phyloP scores from a whole-genome alignment of 2,797 vertebrate genomes.

The Coregonus sp. region DNA sequence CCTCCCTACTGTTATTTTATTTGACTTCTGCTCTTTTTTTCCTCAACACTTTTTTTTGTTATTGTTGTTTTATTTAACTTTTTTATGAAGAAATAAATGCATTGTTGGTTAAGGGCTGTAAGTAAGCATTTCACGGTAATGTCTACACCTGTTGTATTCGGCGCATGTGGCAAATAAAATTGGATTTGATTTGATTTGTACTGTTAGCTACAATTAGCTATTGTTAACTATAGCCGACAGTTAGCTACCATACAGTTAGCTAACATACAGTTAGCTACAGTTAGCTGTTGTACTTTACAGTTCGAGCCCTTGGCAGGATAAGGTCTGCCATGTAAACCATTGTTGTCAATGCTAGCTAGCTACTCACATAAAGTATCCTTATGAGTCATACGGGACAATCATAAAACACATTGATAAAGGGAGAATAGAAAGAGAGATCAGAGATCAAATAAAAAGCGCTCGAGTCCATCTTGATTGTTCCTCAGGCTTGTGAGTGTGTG shows the following conservation, averaged over 20 bases:
- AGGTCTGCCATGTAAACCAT: neutral
- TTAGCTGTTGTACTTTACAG: constrained; percentile 47
- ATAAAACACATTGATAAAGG: constrained; percentile 46
- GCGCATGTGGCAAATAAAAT: too few species aligned
- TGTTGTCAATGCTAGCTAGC: neutral
- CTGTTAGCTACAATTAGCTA: neutral
- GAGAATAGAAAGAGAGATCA: neutral
- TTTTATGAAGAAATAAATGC: too few species aligned
- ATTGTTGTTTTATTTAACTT: too few species aligned
- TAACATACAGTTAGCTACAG: constrained; percentile 19
- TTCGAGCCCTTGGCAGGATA: constrained; percentile 46
- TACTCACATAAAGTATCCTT: neutral
- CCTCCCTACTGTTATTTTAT: too few species aligned
- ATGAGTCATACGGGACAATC: constrained; percentile 11
- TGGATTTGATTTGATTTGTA: neutral
- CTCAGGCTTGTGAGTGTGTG: constrained; percentile 6
- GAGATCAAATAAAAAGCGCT: constrained; percentile 9
- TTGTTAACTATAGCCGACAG: neutral
- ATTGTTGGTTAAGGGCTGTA: too few species aligned
- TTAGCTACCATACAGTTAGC: constrained; percentile 2
- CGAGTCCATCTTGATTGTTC: constrained; percentile 39
- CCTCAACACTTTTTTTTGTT: too few species aligned
- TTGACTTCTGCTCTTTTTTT: too few species aligned
- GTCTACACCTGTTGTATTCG: too few species aligned
- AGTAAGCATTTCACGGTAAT: too few species aligned